A percentile compares a stretch with the other conserved stretches of the same genome.
phyloP scores from a whole-genome alignment of 2,888 invertebrate genomes.

The Dendrolimus pini region DNA sequence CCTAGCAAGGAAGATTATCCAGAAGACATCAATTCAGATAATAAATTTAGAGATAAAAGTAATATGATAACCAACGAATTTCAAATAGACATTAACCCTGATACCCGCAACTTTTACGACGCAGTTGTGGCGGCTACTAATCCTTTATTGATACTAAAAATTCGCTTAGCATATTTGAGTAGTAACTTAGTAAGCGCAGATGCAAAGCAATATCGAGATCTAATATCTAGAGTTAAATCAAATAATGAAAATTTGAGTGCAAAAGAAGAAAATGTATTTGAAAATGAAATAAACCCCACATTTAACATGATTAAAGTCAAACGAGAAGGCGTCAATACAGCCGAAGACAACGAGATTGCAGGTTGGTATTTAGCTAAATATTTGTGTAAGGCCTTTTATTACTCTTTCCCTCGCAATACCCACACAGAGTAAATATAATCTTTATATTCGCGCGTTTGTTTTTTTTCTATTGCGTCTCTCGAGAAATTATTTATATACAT shows the following conservation, averaged over 20 bases:
- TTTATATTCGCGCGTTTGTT: too few species aligned
- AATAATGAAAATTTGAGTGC: slow-evolving; percentile 22
- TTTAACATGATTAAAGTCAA: slow-evolving; percentile 38
- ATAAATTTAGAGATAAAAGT: slow-evolving; percentile 10
- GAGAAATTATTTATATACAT: too few species aligned
- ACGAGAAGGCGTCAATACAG: slow-evolving; percentile 29
- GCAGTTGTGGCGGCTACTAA: slow-evolving; percentile 33
- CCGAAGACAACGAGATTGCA: slow-evolving; percentile 22
- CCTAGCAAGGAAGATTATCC: slow-evolving; percentile 24
- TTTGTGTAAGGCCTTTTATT: not conserved
- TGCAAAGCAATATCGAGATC: slow-evolving; percentile 19
- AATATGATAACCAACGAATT: slow-evolving; percentile 37
- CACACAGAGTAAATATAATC: not conserved
- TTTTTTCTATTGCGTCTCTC: too few species aligned
- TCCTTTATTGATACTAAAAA: slow-evolving; percentile 54
- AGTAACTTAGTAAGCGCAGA: slow-evolving; percentile 31
- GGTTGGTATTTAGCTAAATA: slow-evolving; percentile 15
- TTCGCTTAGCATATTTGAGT: slow-evolving; percentile 47
- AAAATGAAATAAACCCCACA: slow-evolving; percentile 29
- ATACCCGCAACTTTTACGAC: slow-evolving; percentile 30
- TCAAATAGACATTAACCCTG: slow-evolving; percentile 27
- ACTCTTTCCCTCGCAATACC: not conserved
- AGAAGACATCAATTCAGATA: slow-evolving; percentile 10
- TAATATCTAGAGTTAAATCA: slow-evolving; percentile 17
- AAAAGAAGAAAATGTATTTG: slow-evolving; percentile 22